Conservation (phyloP, 35 echinoderm and acorn worm genomes). For the Hemicentrotus pulcherrimus region DNA sequence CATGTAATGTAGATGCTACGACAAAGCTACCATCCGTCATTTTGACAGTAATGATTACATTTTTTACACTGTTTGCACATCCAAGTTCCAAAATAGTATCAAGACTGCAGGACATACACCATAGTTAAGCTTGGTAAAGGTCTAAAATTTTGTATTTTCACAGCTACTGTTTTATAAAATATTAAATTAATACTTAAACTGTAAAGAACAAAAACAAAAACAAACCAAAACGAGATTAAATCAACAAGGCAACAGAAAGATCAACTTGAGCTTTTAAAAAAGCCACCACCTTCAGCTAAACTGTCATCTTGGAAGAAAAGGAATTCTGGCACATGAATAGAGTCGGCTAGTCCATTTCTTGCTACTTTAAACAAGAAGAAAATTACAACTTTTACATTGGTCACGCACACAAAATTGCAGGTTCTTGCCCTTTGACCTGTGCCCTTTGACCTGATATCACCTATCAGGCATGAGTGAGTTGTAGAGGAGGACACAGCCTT, state of each 20-base stretch:
- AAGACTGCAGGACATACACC: too few species aligned
- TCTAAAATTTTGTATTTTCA: too few species aligned
- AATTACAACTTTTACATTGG: neutral
- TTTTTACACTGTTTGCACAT: too few species aligned
- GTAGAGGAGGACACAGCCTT: constrained; percentile 86
- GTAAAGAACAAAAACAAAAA: too few species aligned
- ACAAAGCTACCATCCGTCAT: too few species aligned
- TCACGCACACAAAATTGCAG: neutral
- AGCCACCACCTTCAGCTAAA: neutral
- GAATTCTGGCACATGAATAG: neutral
- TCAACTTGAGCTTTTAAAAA: neutral
- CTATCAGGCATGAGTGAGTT: constrained; percentile 56
- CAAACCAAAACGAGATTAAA: too few species aligned
- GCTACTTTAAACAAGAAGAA: neutral
- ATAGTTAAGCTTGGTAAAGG: too few species aligned
- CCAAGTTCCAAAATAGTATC: too few species aligned
- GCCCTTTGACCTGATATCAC: constrained; percentile 4
- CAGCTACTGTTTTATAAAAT: too few species aligned
- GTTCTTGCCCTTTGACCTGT: neutral
- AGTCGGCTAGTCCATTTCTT: neutral
- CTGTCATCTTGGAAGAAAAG: neutral
- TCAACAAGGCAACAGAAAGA: neutral
- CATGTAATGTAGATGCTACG: too few species aligned
- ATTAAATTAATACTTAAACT: too few species aligned
- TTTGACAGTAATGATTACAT: too few species aligned